Percentiles rank a stretch among this genome's conserved stretches.
Conservation (phyloP, 2,797 vertebrate genomes). For the Bradypodion pumilum region DNA sequence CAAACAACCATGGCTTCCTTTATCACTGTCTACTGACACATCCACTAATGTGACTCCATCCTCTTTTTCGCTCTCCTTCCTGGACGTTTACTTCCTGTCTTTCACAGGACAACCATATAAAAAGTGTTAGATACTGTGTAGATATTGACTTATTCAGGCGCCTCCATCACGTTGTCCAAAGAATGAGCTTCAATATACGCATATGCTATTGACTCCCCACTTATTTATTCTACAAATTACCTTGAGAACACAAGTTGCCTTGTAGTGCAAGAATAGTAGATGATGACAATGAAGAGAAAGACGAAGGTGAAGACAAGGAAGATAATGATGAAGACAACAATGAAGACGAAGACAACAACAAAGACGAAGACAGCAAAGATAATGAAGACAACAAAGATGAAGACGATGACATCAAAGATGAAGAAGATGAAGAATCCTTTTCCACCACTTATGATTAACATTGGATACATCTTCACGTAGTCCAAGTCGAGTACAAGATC, state of each 20-base stretch:
- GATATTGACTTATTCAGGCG: constrained; percentile 22
- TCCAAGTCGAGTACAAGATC: constrained; percentile 12
- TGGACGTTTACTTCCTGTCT: constrained; percentile 22
- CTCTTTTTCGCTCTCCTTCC: constrained; percentile 16
- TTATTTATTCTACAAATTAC: background rate
- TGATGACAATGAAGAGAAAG: background rate
- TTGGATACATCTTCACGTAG: background rate
- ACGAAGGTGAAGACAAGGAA: background rate
- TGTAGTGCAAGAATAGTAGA: background rate
- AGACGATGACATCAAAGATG: too few relatives aligned
- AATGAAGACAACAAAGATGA: too few relatives aligned
- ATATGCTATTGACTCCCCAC: background rate
- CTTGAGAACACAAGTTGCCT: background rate
- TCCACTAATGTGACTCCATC: constrained; percentile 38
- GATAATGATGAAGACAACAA: background rate
- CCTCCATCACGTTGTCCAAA: background rate
- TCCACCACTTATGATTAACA: background rate
- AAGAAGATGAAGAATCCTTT: background rate
- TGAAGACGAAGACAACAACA: background rate
- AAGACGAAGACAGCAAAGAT: too few relatives aligned
- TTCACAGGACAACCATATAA: constrained; percentile 34
- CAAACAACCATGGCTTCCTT: constrained; percentile 53
- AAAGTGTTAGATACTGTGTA: background rate
- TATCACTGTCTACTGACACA: constrained; percentile 51
- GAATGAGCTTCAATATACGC: constrained; percentile 24